These are phyloP conservation scores for Labeo rohita DNA, from an alignment of 2,113 vertebrate genomes.

Conservation along the genomic window DNA sequence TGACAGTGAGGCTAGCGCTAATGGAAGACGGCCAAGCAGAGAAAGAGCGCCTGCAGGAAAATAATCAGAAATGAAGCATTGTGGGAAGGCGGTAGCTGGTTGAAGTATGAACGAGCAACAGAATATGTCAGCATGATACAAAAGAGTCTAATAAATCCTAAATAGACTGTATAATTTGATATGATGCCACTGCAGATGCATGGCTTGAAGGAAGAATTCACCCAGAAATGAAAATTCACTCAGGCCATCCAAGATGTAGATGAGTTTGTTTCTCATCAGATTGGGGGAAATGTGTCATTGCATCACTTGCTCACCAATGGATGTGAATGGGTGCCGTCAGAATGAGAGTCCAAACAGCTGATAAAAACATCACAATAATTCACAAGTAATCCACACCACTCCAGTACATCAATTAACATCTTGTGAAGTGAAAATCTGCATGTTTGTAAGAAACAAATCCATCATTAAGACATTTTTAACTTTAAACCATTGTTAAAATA, in stretches of 20 bases:
- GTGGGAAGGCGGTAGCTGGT: not conserved
- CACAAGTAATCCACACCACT: no score
- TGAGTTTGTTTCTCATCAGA: no score
- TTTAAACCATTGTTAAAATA: no score
- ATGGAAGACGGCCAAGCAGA: slow-evolving; percentile 9
- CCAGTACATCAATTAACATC: no score
- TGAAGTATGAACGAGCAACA: not conserved
- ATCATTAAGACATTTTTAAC: not conserved
- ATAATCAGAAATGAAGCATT: not conserved
- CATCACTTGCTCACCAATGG: no score
- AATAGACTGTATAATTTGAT: not conserved
- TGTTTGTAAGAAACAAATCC: no score
- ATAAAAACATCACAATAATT: no score
- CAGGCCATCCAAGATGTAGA: no score
- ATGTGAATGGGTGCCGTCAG: no score
- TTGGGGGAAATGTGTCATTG: no score
- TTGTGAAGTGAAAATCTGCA: no score
- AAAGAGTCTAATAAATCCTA: slow-evolving; percentile 2
- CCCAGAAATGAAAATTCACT: not conserved
- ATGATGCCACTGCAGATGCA: not conserved
- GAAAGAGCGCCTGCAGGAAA: not conserved
- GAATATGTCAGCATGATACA: not conserved
- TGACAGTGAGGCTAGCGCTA: not conserved
- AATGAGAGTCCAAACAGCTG: no score
- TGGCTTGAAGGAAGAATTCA: not conserved